Evolutionary conservation across 2,888 invertebrate species (phyloP).

Genomic region (Laothoe populi): DNA sequence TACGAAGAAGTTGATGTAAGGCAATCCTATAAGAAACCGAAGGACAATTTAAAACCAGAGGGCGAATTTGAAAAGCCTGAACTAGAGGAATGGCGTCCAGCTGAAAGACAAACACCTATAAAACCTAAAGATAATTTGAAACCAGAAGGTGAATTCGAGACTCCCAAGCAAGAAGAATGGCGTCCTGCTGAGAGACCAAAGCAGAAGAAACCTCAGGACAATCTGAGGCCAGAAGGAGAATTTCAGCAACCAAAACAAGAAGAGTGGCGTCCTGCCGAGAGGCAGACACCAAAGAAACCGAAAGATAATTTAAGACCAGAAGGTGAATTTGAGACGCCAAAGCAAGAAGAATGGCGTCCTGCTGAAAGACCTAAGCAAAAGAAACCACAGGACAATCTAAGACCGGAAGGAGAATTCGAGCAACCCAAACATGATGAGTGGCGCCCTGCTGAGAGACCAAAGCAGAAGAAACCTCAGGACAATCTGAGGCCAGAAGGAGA

Average conservation of each 20-base stretch:
- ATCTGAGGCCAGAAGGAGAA: constrained; percentile 69
- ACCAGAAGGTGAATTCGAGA: constrained; percentile 81
- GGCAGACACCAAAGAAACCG: constrained; percentile 48
- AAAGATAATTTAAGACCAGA: constrained; percentile 57
- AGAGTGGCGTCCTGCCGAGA: constrained; percentile 73
- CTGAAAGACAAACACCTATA: constrained; percentile 62
- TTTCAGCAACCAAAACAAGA: constrained; percentile 69
- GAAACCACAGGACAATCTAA: constrained; percentile 64
- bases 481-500: constrained; percentile 85
- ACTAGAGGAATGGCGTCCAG: constrained; percentile 57
- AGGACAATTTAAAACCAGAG: constrained; percentile 68
- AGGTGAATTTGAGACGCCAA: constrained; percentile 77
- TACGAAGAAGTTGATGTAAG: constrained; percentile 85
- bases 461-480: constrained; percentile 44
- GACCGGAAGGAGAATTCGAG: constrained; percentile 78
- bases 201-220: constrained; percentile 76
- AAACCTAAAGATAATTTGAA: constrained; percentile 79
- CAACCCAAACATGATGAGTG: constrained; percentile 59
- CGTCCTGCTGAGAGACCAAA: constrained; percentile 77
- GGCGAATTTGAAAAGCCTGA: constrained; percentile 72
- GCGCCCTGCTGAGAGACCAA: constrained; percentile 57
- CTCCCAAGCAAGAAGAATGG: constrained; percentile 61
- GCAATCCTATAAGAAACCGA: constrained; percentile 61
- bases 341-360: constrained; percentile 72
- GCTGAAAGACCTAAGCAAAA: constrained; percentile 63